Base-by-base conservation (phyloP, 2,888 invertebrate species). In the Aphidoletes aphidimyza region DNA sequence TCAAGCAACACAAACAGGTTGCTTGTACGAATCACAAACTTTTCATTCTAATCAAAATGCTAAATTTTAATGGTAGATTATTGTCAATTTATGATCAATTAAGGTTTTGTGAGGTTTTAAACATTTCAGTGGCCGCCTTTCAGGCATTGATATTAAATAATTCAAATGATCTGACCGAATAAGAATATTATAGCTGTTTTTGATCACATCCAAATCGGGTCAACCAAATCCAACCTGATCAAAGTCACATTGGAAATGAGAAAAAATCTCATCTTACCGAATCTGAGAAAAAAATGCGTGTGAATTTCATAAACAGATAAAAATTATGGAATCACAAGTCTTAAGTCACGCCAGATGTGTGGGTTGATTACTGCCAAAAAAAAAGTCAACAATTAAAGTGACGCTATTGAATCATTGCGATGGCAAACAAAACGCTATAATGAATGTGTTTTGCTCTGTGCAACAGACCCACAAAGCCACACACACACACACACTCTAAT, bases 171-270 rank as follows among this genome's bases (percentile, higher is more conserved):
- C 42, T 42, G 42, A 42, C 42, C 42, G 8, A 42, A 42, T 9
- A 42, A 6, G 42, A 14, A 6, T 9, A 42, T 14, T 14, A 42
- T 42, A 42, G 6, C 14, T 42, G 14, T 42, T 6, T 6, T 14
- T 34, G 34, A 14, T 2, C 69, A 26, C n/a, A 34, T 30, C 69
- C 69, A 69, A 69, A 69, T 34, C 34, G 2, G 30, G 69, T 1
- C 30, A 69, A 69, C 0, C 69, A 1, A 30, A 3, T 30, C 69
- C 8, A 22, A 69, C 30, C 14, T 34, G 34, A 30, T 69, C 69
- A 69, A 69, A 69, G 69, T 69, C 69, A 69, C 69, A 69, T 69
- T 69, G 30, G 30, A 54, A 54, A n/a, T n/a, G n/a, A n/a, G n/a
- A n/a, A n/a, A n/a, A n/a, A 8, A 0, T 3, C 5, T 54, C 54